phyloP scores from a whole-genome alignment of 2,888 invertebrate genomes.

The Drosophila pseudotakahashii region DNA sequence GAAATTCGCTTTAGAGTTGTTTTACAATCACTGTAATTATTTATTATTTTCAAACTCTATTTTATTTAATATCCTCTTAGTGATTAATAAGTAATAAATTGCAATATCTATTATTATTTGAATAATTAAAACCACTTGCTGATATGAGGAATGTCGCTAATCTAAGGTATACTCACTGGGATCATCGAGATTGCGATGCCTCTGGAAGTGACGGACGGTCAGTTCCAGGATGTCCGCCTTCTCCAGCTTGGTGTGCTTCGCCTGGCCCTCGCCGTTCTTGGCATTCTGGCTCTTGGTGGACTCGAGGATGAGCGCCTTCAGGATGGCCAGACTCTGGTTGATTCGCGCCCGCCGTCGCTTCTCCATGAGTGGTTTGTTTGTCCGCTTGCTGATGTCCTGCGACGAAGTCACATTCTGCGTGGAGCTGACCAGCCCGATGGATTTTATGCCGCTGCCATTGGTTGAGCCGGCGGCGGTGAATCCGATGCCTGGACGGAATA shows the following conservation, averaged over 20 bases:
- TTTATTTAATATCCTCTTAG: no score
- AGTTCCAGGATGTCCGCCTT: slow-evolving; percentile 92
- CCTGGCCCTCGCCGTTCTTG: slow-evolving; percentile 85
- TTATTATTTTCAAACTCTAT: no score
- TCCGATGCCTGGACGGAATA: slow-evolving; percentile 61
- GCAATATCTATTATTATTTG: no score
- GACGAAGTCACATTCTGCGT: slow-evolving; percentile 83
- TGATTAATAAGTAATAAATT: no score
- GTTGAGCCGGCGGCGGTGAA: slow-evolving; percentile 71
- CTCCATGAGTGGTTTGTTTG: slow-evolving; percentile 92
- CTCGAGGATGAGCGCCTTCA: slow-evolving; percentile 90
- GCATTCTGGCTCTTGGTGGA: slow-evolving; percentile 86
- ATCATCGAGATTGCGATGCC: slow-evolving; percentile 88
- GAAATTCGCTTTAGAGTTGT: no score
- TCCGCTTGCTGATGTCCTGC: slow-evolving; percentile 85
- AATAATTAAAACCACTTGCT: no score
- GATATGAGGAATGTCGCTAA: no score
- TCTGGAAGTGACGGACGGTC: slow-evolving; percentile 92
- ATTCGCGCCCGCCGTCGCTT: slow-evolving; percentile 90
- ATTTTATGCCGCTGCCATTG: slow-evolving; percentile 78
- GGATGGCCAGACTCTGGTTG: slow-evolving; percentile 90
- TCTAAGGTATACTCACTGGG: slow-evolving; percentile 82
- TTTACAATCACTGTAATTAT: no score
- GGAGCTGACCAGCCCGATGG: slow-evolving; percentile 81
- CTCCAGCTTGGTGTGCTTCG: slow-evolving; percentile 92